phyloP scores from a whole-genome alignment of 2,888 invertebrate genomes.

The Hypsopygia costalis region DNA sequence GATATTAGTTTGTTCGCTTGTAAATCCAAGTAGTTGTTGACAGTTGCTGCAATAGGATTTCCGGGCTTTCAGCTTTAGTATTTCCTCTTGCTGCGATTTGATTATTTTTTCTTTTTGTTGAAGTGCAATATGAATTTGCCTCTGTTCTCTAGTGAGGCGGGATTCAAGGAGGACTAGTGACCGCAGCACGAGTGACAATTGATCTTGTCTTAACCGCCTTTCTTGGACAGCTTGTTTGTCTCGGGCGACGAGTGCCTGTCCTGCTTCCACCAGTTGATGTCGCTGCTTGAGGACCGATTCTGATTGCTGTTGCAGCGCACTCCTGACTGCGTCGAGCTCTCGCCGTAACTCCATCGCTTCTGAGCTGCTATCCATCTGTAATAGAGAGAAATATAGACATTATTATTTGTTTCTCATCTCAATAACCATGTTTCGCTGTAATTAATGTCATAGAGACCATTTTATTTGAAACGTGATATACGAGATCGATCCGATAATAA shows the following conservation, averaged over 20 bases:
- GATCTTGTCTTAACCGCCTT: constrained; percentile 83
- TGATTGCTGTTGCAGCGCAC: constrained; percentile 83
- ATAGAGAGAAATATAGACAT: constrained; percentile 25
- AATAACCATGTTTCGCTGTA: constrained; percentile 8
- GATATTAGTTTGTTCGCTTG: constrained; percentile 76
- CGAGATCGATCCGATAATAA: constrained; percentile 28
- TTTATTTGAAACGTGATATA: constrained; percentile 17
- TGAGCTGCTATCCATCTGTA: constrained; percentile 85
- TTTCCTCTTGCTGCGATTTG: constrained; percentile 84
- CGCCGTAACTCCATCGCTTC: constrained; percentile 80
- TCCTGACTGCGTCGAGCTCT: constrained; percentile 84
- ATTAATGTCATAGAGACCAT: constrained; percentile 24
- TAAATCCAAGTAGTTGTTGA: constrained; percentile 72
- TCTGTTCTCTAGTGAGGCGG: constrained; percentile 86
- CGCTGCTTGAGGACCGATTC: constrained; percentile 83
- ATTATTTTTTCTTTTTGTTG: constrained; percentile 87
- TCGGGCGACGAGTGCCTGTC: constrained; percentile 79
- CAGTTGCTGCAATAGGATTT: constrained; percentile 74
- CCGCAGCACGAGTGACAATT: constrained; percentile 85
- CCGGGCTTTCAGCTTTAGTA: constrained; percentile 81
- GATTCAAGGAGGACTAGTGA: constrained; percentile 87
- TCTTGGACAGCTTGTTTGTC: constrained; percentile 82
- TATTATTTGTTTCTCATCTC: constrained; percentile 7
- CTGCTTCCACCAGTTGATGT: constrained; percentile 84
- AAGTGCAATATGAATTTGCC: constrained; percentile 84